Conservation (phyloP, 2,113 vertebrate species). For the Pica pica region DNA sequence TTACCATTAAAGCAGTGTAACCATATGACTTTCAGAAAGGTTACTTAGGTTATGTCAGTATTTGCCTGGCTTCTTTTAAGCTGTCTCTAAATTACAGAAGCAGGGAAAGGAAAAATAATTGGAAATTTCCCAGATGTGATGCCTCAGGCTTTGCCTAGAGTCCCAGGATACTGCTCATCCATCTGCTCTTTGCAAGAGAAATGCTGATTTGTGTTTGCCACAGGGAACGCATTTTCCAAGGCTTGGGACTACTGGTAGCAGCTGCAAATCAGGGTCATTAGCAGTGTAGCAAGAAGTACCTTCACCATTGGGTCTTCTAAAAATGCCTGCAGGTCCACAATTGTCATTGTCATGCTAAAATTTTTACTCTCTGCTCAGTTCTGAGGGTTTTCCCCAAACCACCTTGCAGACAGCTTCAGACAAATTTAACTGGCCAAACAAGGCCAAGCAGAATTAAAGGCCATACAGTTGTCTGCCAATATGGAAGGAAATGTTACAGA, state of each 20-base stretch:
- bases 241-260: not conserved
- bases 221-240: not conserved
- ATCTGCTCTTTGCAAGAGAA: constrained; percentile 3
- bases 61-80: not conserved
- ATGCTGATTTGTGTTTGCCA: not conserved
- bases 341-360: not conserved
- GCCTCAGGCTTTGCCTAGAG: not conserved
- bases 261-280: not conserved
- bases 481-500: not conserved
- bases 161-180: not conserved
- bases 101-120: not conserved
- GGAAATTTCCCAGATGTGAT: not conserved
- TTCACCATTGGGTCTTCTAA: not conserved
- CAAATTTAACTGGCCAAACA: not conserved
- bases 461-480: not conserved
- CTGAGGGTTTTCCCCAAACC: not conserved
- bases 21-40: not conserved
- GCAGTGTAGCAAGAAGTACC: not conserved
- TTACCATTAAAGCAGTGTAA: not conserved
- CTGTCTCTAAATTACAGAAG: not conserved
- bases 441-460: not conserved
- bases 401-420: not conserved
- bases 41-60: not conserved
- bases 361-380: not conserved
- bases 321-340: not conserved